Evolutionary conservation across 1,140 invertebrate species (phyloP).

Genomic region (Bombus picipes): DNA sequence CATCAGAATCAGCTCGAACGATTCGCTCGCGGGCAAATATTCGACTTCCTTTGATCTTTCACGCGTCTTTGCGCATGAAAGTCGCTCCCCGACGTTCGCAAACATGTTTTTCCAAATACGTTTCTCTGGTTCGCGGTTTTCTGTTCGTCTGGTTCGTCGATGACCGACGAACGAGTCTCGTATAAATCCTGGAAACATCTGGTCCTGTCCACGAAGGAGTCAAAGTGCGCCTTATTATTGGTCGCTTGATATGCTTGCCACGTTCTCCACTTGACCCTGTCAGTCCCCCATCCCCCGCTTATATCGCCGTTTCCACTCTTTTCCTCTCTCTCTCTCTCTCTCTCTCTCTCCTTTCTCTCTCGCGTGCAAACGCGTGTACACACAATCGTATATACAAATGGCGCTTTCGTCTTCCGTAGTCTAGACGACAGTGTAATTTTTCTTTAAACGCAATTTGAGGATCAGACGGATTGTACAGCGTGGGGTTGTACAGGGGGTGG

Average conservation of each 20-base stretch:
- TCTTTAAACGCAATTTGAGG: neutral
- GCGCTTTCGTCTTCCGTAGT: neutral
- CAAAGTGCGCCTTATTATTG: conserved; percentile 17
- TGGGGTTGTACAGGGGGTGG: conserved; percentile 16
- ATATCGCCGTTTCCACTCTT: neutral
- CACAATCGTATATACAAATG: neutral
- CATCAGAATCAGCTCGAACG: neutral
- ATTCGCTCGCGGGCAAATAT: neutral
- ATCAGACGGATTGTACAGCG: conserved; percentile 2
- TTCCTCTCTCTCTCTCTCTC: neutral
- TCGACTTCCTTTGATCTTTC: neutral
- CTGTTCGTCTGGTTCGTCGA: neutral
- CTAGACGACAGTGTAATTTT: conserved; percentile 21
- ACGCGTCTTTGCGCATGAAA: neutral
- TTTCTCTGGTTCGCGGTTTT: neutral
- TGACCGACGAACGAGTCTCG: neutral
- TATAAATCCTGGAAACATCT: neutral
- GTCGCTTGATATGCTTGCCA: conserved; percentile 57
- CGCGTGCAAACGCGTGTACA: neutral
- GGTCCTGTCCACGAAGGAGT: neutral
- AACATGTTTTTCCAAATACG: neutral
- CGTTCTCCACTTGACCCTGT: neutral
- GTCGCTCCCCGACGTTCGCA: no score
- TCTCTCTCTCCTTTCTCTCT: neutral
- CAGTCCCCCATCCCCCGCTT: neutral